phyloP scores from a whole-genome alignment of 1,140 invertebrate genomes.

The Heliothis virescens region DNA sequence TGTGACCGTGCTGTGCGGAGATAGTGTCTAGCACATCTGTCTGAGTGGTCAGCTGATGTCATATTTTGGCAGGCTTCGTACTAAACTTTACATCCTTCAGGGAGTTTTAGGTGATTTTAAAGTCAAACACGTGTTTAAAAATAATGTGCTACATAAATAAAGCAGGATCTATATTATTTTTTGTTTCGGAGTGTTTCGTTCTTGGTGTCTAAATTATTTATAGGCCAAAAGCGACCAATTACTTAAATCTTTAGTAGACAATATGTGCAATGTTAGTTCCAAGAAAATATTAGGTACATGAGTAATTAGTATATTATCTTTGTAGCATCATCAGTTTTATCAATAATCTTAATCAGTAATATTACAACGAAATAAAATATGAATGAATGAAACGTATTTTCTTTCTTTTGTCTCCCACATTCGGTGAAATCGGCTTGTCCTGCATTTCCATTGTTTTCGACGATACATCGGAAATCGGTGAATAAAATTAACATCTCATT shows the following conservation, averaged over 20 bases:
- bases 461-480: slow-evolving; percentile 10
- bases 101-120: too few species aligned
- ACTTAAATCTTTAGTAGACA: too few species aligned
- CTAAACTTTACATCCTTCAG: too few species aligned
- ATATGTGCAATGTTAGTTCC: too few species aligned
- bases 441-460: slow-evolving; percentile 5
- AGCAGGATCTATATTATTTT: too few species aligned
- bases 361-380: neutral
- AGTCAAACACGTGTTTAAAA: too few species aligned
- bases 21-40: neutral
- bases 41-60: neutral
- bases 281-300: too few species aligned
- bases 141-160: too few species aligned
- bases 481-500: slow-evolving; percentile 43
- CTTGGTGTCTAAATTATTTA: too few species aligned
- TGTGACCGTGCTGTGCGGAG: neutral
- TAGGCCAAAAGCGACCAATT: too few species aligned
- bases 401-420: neutral
- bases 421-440: slow-evolving; percentile 22
- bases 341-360: neutral
- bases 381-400: slow-evolving; percentile 13
- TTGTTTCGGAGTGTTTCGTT: too few species aligned
- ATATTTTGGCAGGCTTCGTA: neutral
- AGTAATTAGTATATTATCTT: too few species aligned
- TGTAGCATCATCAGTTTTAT: neutral